Base-by-base conservation (phyloP, 92 coral and sea anemone species). In the Parazoanthus swiftii region DNA sequence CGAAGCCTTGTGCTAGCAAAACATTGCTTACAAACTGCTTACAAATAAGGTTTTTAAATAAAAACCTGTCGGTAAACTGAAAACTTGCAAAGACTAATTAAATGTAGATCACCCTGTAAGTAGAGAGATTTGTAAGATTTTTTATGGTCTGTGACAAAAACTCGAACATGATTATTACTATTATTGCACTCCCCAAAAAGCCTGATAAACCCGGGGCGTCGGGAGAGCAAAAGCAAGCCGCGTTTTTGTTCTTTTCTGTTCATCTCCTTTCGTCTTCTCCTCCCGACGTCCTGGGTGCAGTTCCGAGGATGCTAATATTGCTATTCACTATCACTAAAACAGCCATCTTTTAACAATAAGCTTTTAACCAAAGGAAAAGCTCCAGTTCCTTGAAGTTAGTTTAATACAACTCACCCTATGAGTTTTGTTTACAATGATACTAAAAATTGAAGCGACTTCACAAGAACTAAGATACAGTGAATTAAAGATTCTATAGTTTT, bases 21-120 rank as follows among this genome's bases (percentile, higher is more conserved):
- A 75, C 79, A 38, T 18, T 75, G 21, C 79, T 75, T 37, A 75
- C 43, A 75, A 75, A 38, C 6, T 75, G 21, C 79, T 75, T 37
- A 75, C 43, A 75, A 75, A 37, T 72, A 72, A 15, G 43, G 23
- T 9, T 38, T 38, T 75, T 37, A 63, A 21, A 20, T 23, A 63
- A 37, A 25, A 75, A 76, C 78, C 39, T 26, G 46, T 74, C 8
- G 15, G 23, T 6, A 26, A 14, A 76, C 8, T 76, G 20, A 42
- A 16, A 75, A 39, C 5, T n/a, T 3, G 23, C 8, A 38, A 4
- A 37, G 51, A 11, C 25, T 37, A 37, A 20, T 20, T 39, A 37
- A 39, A 39, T 76, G 20, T 1, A 74, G 23, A 33, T 36, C 37
- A 25, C 39, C 36, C 23, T 14, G 15, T 5, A 10, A 73, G 21